These are phyloP conservation scores for Artibeus jamaicensis DNA, from an alignment of 2,797 vertebrate genomes.

Conservation along the genomic window DNA sequence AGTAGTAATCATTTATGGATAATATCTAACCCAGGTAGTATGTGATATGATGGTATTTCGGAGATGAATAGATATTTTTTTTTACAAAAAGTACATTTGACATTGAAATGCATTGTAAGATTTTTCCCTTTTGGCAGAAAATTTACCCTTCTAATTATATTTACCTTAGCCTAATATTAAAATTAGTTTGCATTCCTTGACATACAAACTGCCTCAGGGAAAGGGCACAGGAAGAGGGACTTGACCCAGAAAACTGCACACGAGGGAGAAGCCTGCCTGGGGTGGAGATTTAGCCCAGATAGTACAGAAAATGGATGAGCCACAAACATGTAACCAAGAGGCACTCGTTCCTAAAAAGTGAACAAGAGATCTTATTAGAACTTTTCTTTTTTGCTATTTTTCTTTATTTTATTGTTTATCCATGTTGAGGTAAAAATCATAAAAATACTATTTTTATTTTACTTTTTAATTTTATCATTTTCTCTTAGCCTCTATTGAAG, in stretches of 20 bases:
- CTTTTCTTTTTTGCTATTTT: background rate
- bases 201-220: constrained; percentile 63
- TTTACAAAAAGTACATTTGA: constrained; percentile 43
- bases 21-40: background rate
- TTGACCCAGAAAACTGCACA: constrained; percentile 71
- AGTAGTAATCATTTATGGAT: background rate
- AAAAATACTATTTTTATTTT: background rate
- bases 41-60: background rate
- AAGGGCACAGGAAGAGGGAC: constrained; percentile 49
- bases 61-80: background rate
- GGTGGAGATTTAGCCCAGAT: constrained; percentile 62
- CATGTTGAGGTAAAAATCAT: background rate
- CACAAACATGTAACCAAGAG: constrained; percentile 56
- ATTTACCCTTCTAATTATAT: constrained; percentile 68
- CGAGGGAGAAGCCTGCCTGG: constrained; percentile 29
- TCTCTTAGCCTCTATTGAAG: background rate
- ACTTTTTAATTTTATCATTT: background rate
- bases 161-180: constrained; percentile 74
- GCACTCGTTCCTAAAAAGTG: constrained; percentile 9
- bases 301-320: constrained; percentile 24
- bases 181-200: constrained; percentile 68
- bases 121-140: constrained; percentile 38
- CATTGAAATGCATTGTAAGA: constrained; percentile 28
- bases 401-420: background rate
- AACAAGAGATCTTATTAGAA: constrained; percentile 39